These are phyloP conservation scores for Nephrotoma guestfalica DNA, from an alignment of 2,888 invertebrate genomes.

Conservation along the genomic window DNA sequence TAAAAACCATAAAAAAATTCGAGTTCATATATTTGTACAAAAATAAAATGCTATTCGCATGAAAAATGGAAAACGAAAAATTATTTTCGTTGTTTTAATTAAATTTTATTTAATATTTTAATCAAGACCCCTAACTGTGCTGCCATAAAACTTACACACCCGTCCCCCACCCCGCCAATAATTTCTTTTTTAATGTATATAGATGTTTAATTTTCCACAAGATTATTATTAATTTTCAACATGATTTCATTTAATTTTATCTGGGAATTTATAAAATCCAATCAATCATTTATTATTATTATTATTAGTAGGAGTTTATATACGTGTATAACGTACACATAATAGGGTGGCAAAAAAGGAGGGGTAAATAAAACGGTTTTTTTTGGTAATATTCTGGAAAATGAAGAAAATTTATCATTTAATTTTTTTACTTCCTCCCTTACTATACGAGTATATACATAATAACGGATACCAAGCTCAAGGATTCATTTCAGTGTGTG, in stretches of 20 bases:
- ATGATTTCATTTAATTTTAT: background rate
- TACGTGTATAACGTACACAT: background rate
- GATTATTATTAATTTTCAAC: background rate
- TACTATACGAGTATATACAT: background rate
- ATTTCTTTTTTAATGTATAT: background rate
- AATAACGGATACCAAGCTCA: background rate
- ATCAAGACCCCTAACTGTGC: background rate
- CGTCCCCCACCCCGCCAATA: background rate
- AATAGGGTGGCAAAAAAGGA: background rate
- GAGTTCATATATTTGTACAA: background rate
- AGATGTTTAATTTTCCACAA: background rate
- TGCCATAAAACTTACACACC: background rate
- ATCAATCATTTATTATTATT: background rate
- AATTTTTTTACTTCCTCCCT: background rate
- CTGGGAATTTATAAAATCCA: background rate
- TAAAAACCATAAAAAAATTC: background rate
- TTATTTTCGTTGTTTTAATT: background rate
- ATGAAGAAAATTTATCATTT: background rate
- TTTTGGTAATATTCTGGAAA: background rate
- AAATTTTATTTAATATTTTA: background rate
- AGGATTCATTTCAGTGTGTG: background rate
- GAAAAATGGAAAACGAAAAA: background rate
- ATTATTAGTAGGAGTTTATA: background rate
- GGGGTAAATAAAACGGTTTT: background rate
- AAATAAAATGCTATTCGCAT: background rate